These are phyloP conservation scores for Cervus canadensis DNA, from an alignment of 2,113 vertebrate genomes.

Conservation along the genomic window DNA sequence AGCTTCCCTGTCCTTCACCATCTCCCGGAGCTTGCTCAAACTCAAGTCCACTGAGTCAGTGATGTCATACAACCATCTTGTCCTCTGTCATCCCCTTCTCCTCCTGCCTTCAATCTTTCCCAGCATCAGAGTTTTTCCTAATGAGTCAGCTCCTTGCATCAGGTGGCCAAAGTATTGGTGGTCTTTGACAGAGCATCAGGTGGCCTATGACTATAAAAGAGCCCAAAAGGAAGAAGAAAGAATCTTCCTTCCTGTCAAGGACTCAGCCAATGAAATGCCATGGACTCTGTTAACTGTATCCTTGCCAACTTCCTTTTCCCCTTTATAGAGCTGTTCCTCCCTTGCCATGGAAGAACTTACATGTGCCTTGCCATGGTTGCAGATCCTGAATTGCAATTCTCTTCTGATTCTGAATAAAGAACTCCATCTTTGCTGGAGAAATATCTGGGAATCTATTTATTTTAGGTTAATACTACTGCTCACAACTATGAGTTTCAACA, in stretches of 20 bases:
- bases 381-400: neutral
- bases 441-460: neutral
- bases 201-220: neutral
- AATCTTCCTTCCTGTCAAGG: neutral
- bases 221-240: neutral
- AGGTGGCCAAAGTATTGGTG: neutral
- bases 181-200: neutral
- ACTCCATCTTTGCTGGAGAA: neutral
- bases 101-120: neutral
- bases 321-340: neutral
- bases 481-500: neutral
- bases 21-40: neutral
- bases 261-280: neutral
- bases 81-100: neutral
- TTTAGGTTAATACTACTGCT: neutral
- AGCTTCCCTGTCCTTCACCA: neutral
- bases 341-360: neutral
- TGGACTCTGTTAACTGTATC: neutral
- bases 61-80: neutral
- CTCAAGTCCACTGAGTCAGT: neutral
- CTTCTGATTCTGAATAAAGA: neutral
- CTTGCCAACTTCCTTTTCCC: neutral
- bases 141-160: neutral
- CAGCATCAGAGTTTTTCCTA: neutral
- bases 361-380: neutral